Evolutionary conservation across 1,140 invertebrate species (phyloP), one percentile per base, ranked within the genome.

Genomic region (Pentalonia nigronervosa): DNA sequence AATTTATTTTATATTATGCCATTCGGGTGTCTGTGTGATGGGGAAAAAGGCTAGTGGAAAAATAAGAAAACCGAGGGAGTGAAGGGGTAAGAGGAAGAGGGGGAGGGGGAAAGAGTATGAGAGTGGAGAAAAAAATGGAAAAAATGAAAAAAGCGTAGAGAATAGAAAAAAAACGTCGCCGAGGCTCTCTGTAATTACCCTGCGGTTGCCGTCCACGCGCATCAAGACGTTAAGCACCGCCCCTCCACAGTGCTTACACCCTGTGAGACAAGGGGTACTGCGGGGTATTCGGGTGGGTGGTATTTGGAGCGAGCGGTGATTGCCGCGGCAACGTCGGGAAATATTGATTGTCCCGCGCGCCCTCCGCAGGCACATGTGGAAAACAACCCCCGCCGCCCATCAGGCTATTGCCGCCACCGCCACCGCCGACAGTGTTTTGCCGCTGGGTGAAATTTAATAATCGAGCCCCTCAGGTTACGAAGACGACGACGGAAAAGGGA

Each of bases 251-350:
- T 2, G 41, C 53, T 20, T 36, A 41, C 41, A 23, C 48, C 0
- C 48, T n/a, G 7, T 20, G 86, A 20, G 45, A 8, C n/a, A 47
- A 21, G n/a, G 41, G 30, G 1, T 36, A 36, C 11, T 36, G 1
- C 23, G n/a, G 25, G 87, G 86, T 48, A 17, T 47, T 47, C 84
- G 84, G 84, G 83, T 41, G 87, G n/a, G 30, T 23, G 50, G 48
- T 21, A 34, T 34, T 20, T 20, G 30, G 41, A 67, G 56, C 53
- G 60, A 53, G 41, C 21, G 34, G 76, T 83, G n/a, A 81, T 76
- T n/a, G 81, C 91, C 67, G n/a, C 25, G 91, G 91, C 91, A 93
- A 93, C 91, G 91, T 93, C 76, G 91, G 91, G 91, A 93, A 93
- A 93, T 93, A 93, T 93, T 93, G 91, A 93, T 93, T 93, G 76